Conservation (phyloP, 2,888 invertebrate genomes). For the Chamaedrilus cognettii region DNA sequence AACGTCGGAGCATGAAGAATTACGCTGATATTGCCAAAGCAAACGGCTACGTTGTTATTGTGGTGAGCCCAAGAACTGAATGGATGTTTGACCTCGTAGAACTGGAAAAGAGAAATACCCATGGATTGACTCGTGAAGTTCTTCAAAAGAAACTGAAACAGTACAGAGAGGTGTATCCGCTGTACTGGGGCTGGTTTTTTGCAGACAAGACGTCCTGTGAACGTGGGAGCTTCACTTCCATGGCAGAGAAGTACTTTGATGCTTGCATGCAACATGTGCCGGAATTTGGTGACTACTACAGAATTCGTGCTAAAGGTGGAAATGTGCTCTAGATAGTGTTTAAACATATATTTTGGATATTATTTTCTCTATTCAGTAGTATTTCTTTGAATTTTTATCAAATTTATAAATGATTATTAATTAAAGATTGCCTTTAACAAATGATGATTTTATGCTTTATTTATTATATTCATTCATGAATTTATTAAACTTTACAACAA, state of each 20-base stretch:
- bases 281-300: constrained; percentile 11
- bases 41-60: constrained; percentile 51
- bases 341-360: too few relatives aligned
- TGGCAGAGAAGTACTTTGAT: constrained; percentile 11
- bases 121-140: constrained; percentile 44
- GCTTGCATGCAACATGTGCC: constrained; percentile 8
- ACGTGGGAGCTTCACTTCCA: background rate
- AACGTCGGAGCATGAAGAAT: too few relatives aligned
- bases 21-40: too few relatives aligned
- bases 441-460: too few relatives aligned
- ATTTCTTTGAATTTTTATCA: too few relatives aligned
- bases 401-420: too few relatives aligned
- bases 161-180: constrained; percentile 46
- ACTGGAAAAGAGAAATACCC: constrained; percentile 46
- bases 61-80: constrained; percentile 54
- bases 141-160: constrained; percentile 38
- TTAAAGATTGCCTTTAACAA: too few relatives aligned
- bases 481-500: too few relatives aligned
- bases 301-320: too few relatives aligned
- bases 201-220: constrained; percentile 2
- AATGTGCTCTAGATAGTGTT: too few relatives aligned
- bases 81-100: constrained; percentile 51
- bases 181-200: constrained; percentile 55
- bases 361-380: too few relatives aligned
- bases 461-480: too few relatives aligned